Base-by-base conservation (phyloP, 2,113 vertebrate genomes). In the Hucho hucho region DNA sequence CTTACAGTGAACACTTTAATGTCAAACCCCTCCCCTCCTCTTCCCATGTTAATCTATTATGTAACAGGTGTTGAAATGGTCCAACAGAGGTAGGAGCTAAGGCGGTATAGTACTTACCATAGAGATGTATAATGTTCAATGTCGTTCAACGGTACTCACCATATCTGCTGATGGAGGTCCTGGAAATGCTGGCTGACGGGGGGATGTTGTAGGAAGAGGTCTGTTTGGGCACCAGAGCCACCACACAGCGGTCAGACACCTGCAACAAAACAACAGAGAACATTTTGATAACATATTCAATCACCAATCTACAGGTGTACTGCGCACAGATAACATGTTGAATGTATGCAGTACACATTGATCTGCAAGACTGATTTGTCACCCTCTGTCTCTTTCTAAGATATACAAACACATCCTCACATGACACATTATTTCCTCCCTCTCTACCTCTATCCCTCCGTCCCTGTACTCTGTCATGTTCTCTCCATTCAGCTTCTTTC, bases 141-240 rank as follows among this genome's bases (percentile, higher is more conserved):
- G 49, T 53, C 3, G 1, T 18, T 53, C 49, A 4, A 18, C 6
- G 56, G 43, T 58, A 85, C 96, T 96, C 68, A 99, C 98, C 98
- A 0, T 99, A 99, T 97, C 97, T 93, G 73, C 97, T 98, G 77
- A 99, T 99, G 18, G 97, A 98, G 0, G 96, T 95, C 72, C 98
- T 91, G 18, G 97, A 98, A 89, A 99, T 98, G 90, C 97, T 98
- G 85, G 97, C 95, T 0, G 97, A 97, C 70, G 96, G 93, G 3
- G 97, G 96, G 49, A 99, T 98, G 83, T 99, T 99, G 93, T 99
- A 99, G 3, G 98, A 99, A 0, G 98, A 99, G 7, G 97, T 99
- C 92, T 99, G 97, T 73, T 99, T 99, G 26, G 98, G 97, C 47
- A 99, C 98, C 26, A 99, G 89, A 28, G 98, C 98, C 83, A 99